Conservation (phyloP, 2,888 invertebrate species). For the Criorhina ranunculi region DNA sequence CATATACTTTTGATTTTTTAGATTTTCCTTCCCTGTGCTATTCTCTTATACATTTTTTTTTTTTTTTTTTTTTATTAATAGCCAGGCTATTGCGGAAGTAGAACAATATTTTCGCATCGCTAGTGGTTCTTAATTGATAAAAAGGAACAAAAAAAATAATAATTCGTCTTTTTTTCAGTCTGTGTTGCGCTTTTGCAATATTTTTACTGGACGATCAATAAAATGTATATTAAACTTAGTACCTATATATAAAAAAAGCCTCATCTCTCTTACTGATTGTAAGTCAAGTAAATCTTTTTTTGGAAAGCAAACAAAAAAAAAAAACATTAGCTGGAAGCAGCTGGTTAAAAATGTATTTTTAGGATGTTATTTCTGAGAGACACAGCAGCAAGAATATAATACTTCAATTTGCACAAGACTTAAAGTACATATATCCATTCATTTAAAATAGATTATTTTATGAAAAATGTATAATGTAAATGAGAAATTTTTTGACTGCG, state of each 20-base stretch:
- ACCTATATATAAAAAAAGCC: background rate
- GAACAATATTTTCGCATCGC: constrained; percentile 39
- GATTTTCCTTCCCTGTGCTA: constrained; percentile 32
- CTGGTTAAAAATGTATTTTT: constrained; percentile 51
- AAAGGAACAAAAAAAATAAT: too few species aligned
- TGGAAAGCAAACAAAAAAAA: too few species aligned
- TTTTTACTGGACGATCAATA: too few species aligned
- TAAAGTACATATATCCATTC: too few species aligned
- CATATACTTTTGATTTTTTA: constrained; percentile 8
- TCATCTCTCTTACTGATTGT: background rate
- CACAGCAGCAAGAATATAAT: constrained; percentile 22
- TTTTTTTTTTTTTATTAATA: constrained; percentile 43
- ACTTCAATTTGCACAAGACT: constrained; percentile 46
- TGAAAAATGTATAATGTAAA: constrained; percentile 42
- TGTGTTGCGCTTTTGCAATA: constrained; percentile 11
- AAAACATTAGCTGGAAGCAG: constrained; percentile 43
- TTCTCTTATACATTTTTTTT: constrained; percentile 2
- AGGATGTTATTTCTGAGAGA: constrained; percentile 36
- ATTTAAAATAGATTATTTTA: constrained; percentile 39
- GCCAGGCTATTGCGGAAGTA: constrained; percentile 66
- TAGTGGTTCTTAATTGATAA: constrained; percentile 31
- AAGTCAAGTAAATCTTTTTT: background rate
- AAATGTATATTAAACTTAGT: too few species aligned
- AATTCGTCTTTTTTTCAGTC: constrained; percentile 12
- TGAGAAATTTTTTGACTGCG: background rate